Percentiles rank a stretch among this genome's conserved stretches.
Evolutionary conservation across 1,140 invertebrate genomes (phyloP).

Genomic region (Pomacea maculata): DNA sequence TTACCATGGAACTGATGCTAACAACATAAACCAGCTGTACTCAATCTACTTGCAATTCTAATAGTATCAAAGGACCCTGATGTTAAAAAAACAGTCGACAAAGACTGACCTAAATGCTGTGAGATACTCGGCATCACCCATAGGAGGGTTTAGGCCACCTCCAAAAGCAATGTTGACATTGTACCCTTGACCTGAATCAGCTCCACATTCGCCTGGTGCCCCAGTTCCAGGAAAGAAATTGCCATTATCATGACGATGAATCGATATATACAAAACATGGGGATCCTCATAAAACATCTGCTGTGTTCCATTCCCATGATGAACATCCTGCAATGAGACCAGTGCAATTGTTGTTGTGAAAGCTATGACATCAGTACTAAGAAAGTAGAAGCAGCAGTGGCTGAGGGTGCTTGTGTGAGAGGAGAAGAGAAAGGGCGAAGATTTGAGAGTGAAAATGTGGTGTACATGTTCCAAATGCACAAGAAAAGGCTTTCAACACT

Average conservation of each 20-base stretch:
- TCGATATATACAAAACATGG: conserved; percentile 92
- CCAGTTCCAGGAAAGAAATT: conserved; percentile 99
- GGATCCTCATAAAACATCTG: conserved; percentile 98
- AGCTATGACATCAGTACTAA: no score
- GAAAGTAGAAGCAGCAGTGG: no score
- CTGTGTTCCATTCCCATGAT: conserved; percentile 99
- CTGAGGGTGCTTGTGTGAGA: no score
- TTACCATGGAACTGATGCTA: no score
- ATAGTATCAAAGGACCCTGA: not conserved
- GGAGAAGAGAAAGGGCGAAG: no score
- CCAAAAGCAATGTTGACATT: conserved; percentile 98
- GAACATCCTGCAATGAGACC: conserved; percentile 82
- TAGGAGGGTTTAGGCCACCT: conserved; percentile 87
- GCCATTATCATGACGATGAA: conserved; percentile 99
- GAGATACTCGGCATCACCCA: conserved; percentile 97
- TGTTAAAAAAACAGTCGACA: not conserved
- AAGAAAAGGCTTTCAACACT: no score
- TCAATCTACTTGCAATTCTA: no score
- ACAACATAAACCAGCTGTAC: no score
- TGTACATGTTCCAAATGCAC: no score
- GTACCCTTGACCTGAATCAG: conserved; percentile 89
- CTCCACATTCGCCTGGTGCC: conserved; percentile 87
- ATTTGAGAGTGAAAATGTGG: no score
- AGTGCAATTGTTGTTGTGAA: no score
- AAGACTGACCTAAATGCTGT: conserved; percentile 81